Evolutionary conservation across 2,113 vertebrate species (phyloP), one percentile per base, ranked within the genome.

Genomic region (Erinaceus europaeus): DNA sequence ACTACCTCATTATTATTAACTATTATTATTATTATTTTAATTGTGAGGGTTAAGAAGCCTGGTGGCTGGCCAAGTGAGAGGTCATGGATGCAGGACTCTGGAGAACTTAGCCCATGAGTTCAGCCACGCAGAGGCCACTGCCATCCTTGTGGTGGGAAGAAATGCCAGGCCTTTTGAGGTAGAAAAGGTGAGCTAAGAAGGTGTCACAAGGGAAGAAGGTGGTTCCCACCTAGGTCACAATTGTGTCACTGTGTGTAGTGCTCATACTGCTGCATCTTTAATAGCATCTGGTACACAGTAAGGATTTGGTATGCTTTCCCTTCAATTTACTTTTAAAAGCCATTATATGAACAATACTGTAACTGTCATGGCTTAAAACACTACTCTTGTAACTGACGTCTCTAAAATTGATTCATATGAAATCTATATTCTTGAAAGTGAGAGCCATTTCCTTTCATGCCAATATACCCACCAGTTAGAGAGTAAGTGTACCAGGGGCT

Each of bases 161-260:
- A 52, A 29, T 65, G 29, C 42, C 10, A 40, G 42, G 50, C 7
- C 21, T 21, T 50, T 50, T 34, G 17, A 32, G 11, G 34, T 5
- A 55, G 15, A 62, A 15, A 80, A 57, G 29, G 25, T 12, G 38
- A 76, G 25, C 1, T 36, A 59, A 76, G 40, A 65, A 57, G 75
- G 15, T 84, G 88, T 85, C 88, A 93, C 27, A 88, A 67, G 82
- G 36, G 34, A 88, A 2, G 55, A 46, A 75, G 50, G 57, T 4
- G 6, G 80, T 57, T 27, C 21, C 62, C 50, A n/a, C 10, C 9
- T 1, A 71, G 62, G 53, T 93, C 69, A 94, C 53, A 85, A 72
- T 46, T 46, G 42, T 27, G 48, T 27, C 52, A 27, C 53, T 44
- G 36, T 36, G 23, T 64, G 62, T 6, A 65, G 18, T 65, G n/a